These are phyloP conservation scores for Paraescarpia echinospica DNA, from an alignment of 1,140 invertebrate species.

Conservation along the genomic window DNA sequence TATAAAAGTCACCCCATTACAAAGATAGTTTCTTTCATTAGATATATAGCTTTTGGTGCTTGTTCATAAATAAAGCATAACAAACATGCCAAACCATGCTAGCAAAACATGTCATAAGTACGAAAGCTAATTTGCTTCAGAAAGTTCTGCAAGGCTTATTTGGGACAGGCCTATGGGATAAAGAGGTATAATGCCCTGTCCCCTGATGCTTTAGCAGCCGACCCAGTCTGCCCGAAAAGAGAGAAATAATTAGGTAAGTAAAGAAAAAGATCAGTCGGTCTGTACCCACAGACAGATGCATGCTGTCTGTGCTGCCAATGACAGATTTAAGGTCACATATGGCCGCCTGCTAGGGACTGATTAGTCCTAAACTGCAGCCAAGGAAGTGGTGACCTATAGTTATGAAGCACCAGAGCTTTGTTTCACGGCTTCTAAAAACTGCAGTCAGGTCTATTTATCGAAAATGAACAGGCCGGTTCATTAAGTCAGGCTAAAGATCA, in stretches of 20 bases:
- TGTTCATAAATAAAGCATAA: no score
- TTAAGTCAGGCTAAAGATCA: neutral
- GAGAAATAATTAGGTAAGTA: neutral
- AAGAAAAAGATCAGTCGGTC: neutral
- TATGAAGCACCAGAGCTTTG: neutral
- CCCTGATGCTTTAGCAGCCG: neutral
- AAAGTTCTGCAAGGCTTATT: no score
- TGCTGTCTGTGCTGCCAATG: neutral
- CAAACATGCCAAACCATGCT: no score
- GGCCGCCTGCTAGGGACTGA: neutral
- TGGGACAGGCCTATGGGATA: no score
- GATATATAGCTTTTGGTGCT: no score
- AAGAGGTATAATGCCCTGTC: no score
- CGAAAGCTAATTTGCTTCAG: no score
- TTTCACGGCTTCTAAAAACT: neutral
- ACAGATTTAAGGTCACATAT: neutral
- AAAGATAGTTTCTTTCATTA: no score
- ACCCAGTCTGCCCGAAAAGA: neutral
- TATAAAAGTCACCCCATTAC: no score
- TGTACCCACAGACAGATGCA: neutral
- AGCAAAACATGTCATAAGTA: no score
- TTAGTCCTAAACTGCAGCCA: neutral
- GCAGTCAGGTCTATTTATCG: neutral
- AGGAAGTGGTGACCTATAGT: slow-evolving; percentile 4
- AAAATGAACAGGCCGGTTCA: neutral